Evolutionary conservation across 2,888 invertebrate species (phyloP), one percentile per base, ranked within the genome.

Genomic region (Lasius platythorax): DNA sequence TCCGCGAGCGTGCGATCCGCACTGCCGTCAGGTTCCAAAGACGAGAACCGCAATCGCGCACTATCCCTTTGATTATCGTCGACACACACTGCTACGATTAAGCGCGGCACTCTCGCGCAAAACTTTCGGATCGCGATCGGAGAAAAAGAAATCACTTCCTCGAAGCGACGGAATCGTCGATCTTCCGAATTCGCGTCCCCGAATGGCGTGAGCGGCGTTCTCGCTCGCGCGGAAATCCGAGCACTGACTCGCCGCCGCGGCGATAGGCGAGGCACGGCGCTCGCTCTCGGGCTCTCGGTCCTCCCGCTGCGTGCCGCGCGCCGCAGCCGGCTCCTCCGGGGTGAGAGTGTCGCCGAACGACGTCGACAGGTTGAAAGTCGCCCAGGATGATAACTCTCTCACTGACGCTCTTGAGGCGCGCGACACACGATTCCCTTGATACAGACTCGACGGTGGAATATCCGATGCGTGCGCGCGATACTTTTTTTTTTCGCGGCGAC

Each of bases 201-300:
- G 5, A 56, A 12, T 6, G 81, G 82, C 83, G 84, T 66, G 86
- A 81, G 78, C 82, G 86, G 85, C 87, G 53, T 53, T 53, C 46
- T 50, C 46, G 90, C 89, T 91, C 92, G 91, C 91, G 88, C 84
- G 89, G 91, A 92, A 91, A 91, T 92, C 92, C 87, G 90, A 91
- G 90, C 91, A 92, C 92, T 92, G 92, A 89, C 89, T 90, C 85
- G 88, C 79, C 83, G 79, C 86, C 83, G 79, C 82, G 85, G 85
- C 86, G 85, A 87, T 87, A 90, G 89, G 85, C 86, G 85, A 28
- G 43, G 70, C 82, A 70, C 83, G 84, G 84, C 68, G 68, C 88
- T 68, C 23, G 72, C 46, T 50, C 82, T 76, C 83, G 86, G 23
- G 72, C 46, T 50, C 82, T 76, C 83, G 87, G 82, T 89, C 85